Evolutionary conservation across 2,797 vertebrate species (phyloP), one percentile per base, ranked within the genome.

Genomic region (Eurystomus glaucurus): DNA sequence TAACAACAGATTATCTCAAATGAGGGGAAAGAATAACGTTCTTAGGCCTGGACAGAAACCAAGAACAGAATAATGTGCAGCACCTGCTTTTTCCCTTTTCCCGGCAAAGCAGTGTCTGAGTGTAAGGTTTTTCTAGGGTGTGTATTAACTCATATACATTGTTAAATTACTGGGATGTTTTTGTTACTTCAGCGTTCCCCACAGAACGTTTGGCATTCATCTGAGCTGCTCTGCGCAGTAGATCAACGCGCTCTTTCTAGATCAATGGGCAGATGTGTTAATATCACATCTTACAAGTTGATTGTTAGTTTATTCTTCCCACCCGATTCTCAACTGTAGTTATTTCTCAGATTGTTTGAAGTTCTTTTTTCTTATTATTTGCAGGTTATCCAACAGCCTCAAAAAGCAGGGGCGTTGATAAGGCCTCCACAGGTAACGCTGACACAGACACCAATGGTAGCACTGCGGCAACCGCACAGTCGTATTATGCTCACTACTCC

Each of bases 351-450:
- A 8, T 55, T 66, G 33, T 13, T 81, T 43, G 46, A 7, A 43
- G 11, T 31, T 78, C 6, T 43, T 14, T 69, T 41, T 33, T 50
- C 4, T 58, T 68, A 3, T 46, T 95, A 26, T 85, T 83, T 79
- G 48, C 92, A 99, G 99, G 98, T 99, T 93, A 98, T 99, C 95
- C 98, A 99, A 74, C 99, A 99, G 96, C 97, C 99, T 97, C 99
- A 99, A 88, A 99, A 99, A 97, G 98, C 99, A 76, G 99, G 99
- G 96, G 89, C 99, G 5, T 97, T 99, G 93, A 98, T 99, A 97
- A 99, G 99, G 97, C 99, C 99, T 77, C 98, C 99, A 55, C 99
- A 99, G 98, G 99, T 99, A 93, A 99, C 99, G 2, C 93, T 99
- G 98, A 98, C 99, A 26, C 98, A 99, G 74, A 98, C 99, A 17